Evolutionary conservation across 1,140 invertebrate species (phyloP), one percentile per base, ranked within the genome.

Genomic region (Drosophila miranda): DNA sequence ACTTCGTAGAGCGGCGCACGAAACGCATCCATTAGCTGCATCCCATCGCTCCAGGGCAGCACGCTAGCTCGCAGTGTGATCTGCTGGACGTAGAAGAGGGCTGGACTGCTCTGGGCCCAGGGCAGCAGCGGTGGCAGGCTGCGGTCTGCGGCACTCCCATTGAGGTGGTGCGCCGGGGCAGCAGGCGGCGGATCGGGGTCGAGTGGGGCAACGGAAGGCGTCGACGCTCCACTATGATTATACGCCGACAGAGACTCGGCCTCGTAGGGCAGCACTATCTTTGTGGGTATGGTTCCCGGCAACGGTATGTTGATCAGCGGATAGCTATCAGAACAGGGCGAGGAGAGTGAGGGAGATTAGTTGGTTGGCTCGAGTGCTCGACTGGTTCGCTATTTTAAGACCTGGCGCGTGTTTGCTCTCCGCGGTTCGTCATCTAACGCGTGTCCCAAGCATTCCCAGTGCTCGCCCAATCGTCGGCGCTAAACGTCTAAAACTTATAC

Each of bases 1-100:
- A 96, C 94, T 92, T 97, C 95, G 79, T 95, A 94, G 1, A 99
- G 92, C 28, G 97, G 97, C 19, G 95, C 96, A 79, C 96, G 93
- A 90, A 98, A 97, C 48, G 97, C 97, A 93, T 98, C 97, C 84
- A 95, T 95, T 68, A 97, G 91, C 70, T 94, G 94, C 58, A 98
- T 91, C 75, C 96, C 94, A 67, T 93, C 92, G 51, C 93, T 93
- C 97, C 97, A 99, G 64, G 97, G 98, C 57, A 95, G 93, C 19
- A 99, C 96, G 63, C 95, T 90, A 5, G 90, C 87, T 56, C 92
- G 92, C 67, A 95, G 90, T 28, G 95, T 93, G 58, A 97, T 95
- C 93, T 97, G 96, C 90, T 97, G 97, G 19, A 98, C 93, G 91
- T 96, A 98, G 21, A 96, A 93, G 46, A 96, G 93, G 49, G 95